Evolutionary conservation across 2,888 invertebrate species (phyloP).

Genomic region (Platycheirus rosarum): DNA sequence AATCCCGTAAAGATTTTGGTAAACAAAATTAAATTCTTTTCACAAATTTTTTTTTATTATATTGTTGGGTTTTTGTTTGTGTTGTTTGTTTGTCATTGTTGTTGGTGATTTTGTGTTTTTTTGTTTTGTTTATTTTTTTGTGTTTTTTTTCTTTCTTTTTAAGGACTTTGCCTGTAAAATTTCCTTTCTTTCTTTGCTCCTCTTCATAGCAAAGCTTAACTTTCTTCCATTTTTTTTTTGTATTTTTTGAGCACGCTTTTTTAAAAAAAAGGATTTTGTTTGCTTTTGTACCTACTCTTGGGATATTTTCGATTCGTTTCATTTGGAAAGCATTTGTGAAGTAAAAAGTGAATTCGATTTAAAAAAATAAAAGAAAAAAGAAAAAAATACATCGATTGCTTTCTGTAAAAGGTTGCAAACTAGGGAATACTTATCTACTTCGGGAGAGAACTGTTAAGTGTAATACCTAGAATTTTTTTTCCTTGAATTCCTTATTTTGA

Average conservation of each 20-base stretch:
- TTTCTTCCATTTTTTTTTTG: constrained; percentile 39
- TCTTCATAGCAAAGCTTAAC: constrained; percentile 63
- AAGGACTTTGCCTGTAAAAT: constrained; percentile 25
- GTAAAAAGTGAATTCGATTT: constrained; percentile 67
- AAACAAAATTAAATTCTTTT: constrained; percentile 48
- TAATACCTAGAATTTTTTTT: constrained; percentile 29
- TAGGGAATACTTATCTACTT: constrained; percentile 41
- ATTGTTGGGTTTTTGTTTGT: constrained; percentile 15
- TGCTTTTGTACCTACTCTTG: constrained; percentile 22
- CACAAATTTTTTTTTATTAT: constrained; percentile 48
- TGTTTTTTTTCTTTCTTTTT: background rate
- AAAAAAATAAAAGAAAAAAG: background rate
- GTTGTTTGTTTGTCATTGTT: constrained; percentile 30
- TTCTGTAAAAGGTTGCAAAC: constrained; percentile 25
- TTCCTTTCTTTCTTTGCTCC: constrained; percentile 31
- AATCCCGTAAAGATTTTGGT: constrained; percentile 71
- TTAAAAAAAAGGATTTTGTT: constrained; percentile 21
- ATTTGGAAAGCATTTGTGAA: constrained; percentile 55
- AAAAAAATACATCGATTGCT: constrained; percentile 1
- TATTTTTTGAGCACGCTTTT: constrained; percentile 50
- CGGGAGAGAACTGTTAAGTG: constrained; percentile 15
- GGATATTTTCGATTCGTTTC: constrained; percentile 55
- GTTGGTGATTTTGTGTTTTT: constrained; percentile 42
- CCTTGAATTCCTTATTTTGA: constrained; percentile 13
- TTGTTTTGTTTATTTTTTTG: constrained; percentile 9